A percentile compares a stretch with the other conserved stretches of the same genome.
phyloP scores from a whole-genome alignment of 2,797 vertebrate genomes.

The Rachycentron canadum region DNA sequence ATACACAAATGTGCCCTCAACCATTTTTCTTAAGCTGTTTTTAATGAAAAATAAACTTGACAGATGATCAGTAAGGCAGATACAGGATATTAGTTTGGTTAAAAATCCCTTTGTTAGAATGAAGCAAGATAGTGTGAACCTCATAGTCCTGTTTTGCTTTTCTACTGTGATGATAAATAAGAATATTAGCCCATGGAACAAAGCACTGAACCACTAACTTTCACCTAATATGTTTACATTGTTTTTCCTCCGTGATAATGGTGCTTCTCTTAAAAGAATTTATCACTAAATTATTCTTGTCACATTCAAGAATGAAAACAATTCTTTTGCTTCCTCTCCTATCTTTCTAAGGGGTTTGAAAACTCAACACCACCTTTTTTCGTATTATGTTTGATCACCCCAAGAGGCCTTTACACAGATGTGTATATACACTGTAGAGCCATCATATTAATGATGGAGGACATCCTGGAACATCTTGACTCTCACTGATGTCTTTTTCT shows the following conservation, averaged over 20 bases:
- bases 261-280: conserved; percentile 2
- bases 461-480: conserved; percentile 3
- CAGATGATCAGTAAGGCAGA: conserved; percentile 31
- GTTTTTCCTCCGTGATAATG: background rate
- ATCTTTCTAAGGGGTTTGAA: conserved; percentile 10
- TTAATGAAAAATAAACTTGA: conserved; percentile 42
- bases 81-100: conserved; percentile 39
- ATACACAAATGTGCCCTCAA: conserved; percentile 7
- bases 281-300: background rate
- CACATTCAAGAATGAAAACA: conserved; percentile 8
- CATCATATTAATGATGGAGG: background rate
- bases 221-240: conserved; percentile 5
- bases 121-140: conserved; percentile 3
- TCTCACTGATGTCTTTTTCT: background rate
- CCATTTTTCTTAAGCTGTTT: conserved; percentile 4
- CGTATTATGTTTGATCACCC: background rate
- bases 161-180: conserved; percentile 18
- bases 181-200: conserved; percentile 2
- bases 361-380: conserved; percentile 4
- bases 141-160: background rate
- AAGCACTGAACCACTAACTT: background rate
- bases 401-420: background rate
- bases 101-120: conserved; percentile 15
- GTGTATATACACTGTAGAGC: background rate
- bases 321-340: background rate